Evolutionary conservation across 2,888 invertebrate genomes (phyloP).

Genomic region (Conchocele bisecta): DNA sequence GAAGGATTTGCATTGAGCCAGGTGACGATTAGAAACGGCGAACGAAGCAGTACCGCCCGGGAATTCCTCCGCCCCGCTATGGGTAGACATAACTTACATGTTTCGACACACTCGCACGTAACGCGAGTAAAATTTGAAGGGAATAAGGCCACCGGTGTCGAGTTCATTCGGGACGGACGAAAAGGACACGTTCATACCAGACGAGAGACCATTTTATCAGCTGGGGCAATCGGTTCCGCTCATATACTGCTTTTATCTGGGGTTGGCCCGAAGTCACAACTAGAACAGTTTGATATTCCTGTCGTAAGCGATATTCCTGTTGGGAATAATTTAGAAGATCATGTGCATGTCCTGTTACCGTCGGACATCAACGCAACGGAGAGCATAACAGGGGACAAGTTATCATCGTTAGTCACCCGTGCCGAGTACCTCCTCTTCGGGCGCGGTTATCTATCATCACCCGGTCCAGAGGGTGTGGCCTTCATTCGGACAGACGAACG

Average conservation of each 20-base stretch:
- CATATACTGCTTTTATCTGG: conserved; percentile 81
- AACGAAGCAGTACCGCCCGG: conserved; percentile 74
- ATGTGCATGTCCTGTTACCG: conserved; percentile 44
- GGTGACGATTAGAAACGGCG: conserved; percentile 59
- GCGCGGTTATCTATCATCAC: too few species aligned
- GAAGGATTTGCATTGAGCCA: conserved; percentile 39
- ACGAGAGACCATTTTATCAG: conserved; percentile 77
- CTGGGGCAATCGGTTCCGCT: conserved; percentile 81
- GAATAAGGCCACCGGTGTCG: conserved; percentile 66
- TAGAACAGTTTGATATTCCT: conserved; percentile 75
- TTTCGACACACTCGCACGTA: conserved; percentile 61
- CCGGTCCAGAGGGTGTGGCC: too few species aligned
- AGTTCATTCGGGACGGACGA: conserved; percentile 61
- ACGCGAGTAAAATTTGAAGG: conserved; percentile 65
- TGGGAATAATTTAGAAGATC: conserved; percentile 78
- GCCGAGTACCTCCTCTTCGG: too few species aligned
- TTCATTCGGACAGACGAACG: too few species aligned
- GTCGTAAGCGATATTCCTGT: conserved; percentile 77
- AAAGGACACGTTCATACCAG: conserved; percentile 57
- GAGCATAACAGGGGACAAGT: too few species aligned
- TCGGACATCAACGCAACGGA: conserved; percentile 27
- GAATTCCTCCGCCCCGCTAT: conserved; percentile 76
- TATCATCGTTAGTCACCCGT: too few species aligned
- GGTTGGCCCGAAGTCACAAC: conserved; percentile 80
- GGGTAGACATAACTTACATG: conserved; percentile 69